phyloP scores from a whole-genome alignment of 2,113 vertebrate genomes.

The Chloebia gouldiae region DNA sequence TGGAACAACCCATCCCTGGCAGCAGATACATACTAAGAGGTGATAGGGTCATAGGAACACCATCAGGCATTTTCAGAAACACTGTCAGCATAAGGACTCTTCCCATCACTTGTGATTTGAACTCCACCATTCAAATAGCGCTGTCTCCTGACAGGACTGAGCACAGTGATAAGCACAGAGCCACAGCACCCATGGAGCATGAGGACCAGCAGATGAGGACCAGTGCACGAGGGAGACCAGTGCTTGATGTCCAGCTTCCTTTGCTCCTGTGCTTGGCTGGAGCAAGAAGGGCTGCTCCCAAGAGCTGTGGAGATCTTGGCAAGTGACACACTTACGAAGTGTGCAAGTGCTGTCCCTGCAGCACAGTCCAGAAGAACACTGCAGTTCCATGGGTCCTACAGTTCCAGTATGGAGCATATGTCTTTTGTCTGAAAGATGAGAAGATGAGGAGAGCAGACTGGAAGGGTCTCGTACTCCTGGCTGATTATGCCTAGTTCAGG shows the following conservation, averaged over 20 bases:
- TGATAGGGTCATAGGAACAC: fast-evolving
- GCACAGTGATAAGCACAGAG: neutral
- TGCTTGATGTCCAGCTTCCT: neutral
- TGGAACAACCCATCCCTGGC: neutral
- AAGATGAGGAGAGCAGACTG: neutral
- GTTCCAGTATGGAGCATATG: neutral
- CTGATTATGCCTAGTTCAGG: neutral
- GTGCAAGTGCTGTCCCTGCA: neutral
- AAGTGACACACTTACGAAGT: neutral
- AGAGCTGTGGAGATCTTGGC: neutral
- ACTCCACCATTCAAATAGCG: neutral
- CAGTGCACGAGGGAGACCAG: neutral
- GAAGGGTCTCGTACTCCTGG: neutral
- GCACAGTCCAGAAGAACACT: neutral
- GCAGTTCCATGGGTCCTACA: neutral
- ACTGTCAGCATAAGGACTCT: neutral
- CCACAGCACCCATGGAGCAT: fast-evolving
- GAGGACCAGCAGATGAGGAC: neutral
- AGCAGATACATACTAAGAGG: neutral
- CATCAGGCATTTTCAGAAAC: neutral
- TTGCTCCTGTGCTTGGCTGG: neutral
- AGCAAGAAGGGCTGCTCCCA: neutral
- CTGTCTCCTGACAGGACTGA: neutral
- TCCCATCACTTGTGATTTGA: neutral
- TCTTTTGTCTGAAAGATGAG: neutral